Evolutionary conservation across 2,888 invertebrate genomes (phyloP).

Genomic region (Saturnia pavonia): DNA sequence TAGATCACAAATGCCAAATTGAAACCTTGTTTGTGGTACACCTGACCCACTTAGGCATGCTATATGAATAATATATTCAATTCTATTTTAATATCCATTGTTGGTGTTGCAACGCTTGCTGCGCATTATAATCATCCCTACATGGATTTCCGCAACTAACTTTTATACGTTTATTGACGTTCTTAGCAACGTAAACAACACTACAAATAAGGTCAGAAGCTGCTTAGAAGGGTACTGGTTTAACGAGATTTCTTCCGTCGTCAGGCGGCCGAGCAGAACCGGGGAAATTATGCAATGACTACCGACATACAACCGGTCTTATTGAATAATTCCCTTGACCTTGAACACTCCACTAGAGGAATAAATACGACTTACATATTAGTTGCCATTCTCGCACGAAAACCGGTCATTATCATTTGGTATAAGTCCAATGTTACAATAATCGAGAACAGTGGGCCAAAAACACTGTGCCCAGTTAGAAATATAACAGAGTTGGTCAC

Average conservation of each 20-base stretch:
- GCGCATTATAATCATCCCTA: background rate
- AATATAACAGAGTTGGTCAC: constrained; percentile 40
- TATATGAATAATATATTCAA: background rate
- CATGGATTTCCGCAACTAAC: background rate
- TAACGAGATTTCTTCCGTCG: background rate
- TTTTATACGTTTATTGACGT: background rate
- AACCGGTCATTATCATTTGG: constrained; percentile 69
- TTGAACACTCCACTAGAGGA: constrained; percentile 40
- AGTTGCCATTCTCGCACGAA: constrained; percentile 32
- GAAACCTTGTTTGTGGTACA: constrained; percentile 5
- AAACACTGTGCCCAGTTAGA: constrained; percentile 54
- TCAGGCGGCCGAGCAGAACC: constrained; percentile 34
- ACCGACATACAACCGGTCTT: constrained; percentile 53
- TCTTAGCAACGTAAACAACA: background rate
- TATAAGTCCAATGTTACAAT: constrained; percentile 72
- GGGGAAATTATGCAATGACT: constrained; percentile 64
- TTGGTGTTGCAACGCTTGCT: background rate
- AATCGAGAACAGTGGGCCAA: constrained; percentile 75
- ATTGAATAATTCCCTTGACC: constrained; percentile 70
- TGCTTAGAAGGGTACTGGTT: constrained; percentile 7
- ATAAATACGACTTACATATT: constrained; percentile 14
- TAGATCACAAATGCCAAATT: background rate
- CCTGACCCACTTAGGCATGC: background rate
- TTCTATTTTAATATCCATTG: constrained; percentile 1
- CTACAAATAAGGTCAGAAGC: background rate